Base-by-base conservation (phyloP, 2,113 vertebrate genomes). In the Neopipo cinnamomea region DNA sequence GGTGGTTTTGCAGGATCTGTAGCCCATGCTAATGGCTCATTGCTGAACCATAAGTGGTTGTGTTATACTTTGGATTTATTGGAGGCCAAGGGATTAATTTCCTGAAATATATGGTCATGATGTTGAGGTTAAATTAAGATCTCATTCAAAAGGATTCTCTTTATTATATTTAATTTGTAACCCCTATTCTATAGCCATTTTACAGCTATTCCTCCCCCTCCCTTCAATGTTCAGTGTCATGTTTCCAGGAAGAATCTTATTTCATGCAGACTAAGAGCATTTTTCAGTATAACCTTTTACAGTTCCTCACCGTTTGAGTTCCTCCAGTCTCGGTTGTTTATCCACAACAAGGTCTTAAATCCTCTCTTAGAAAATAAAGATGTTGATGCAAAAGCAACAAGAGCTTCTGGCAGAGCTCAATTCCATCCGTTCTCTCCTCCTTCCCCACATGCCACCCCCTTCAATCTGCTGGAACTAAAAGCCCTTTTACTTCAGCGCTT, bases 121-220 rank as follows among this genome's bases (percentile, higher is more conserved):
- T 68, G 93, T 68, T 93, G 96, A 96, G 96, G 95, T 96, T 97
- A 96, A 96, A 97, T 97, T 96, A 97, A 97, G 94, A 96, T 96
- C 96, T 97, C 95, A 49, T 97, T 96, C 73, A 8, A 65, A 94
- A 85, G 95, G 95, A 93, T 96, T 96, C 95, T 95, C 96, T 97
- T 96, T 96, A 96, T 96, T 90, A 81, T 86, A 50, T 94, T 96
- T 94, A 97, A 96, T 96, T 97, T 94, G 92, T 94, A 95, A 89
- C 94, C 94, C 83, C 75, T 94, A 91, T 78, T 76, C 91, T 73
- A 28, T 39, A 73, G 94, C 94, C 85, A 22, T 96, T 96, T 96
- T 94, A 95, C 90, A 89, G 93, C 88, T 47, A 10, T 85, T 76
- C 85, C 89, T 92, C 91, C 93, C 94, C 89, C 94, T 94, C 82